These are phyloP conservation scores for Lasioglossum morio DNA, from an alignment of 2,888 invertebrate species.

Conservation along the genomic window DNA sequence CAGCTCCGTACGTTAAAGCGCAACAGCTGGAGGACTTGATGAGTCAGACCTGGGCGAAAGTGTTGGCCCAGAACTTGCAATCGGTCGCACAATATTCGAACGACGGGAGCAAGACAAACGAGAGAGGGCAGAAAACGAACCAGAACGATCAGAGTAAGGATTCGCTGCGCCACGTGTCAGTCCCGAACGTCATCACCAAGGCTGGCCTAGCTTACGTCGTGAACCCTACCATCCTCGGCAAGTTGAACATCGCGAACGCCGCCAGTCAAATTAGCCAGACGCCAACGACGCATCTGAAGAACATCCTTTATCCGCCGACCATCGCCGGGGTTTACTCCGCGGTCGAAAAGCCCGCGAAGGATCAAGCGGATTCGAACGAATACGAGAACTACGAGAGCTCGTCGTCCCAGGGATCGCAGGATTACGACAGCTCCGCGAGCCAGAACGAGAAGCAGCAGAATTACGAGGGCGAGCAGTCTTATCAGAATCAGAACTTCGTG, in stretches of 20 bases:
- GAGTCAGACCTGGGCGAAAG: conserved; percentile 76
- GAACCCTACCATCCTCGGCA: conserved; percentile 68
- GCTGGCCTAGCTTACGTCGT: conserved; percentile 77
- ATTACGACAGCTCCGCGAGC: conserved; percentile 54
- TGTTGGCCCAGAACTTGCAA: conserved; percentile 74
- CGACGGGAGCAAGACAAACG: conserved; percentile 49
- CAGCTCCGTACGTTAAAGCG: conserved; percentile 72
- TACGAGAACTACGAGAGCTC: conserved; percentile 75
- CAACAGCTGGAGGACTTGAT: conserved; percentile 80
- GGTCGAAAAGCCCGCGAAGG: conserved; percentile 65
- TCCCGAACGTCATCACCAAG: conserved; percentile 72
- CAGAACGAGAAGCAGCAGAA: conserved; percentile 63
- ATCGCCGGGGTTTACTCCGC: conserved; percentile 73
- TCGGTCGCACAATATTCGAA: conserved; percentile 57
- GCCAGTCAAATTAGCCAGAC: conserved; percentile 46
- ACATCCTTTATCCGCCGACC: conserved; percentile 63
- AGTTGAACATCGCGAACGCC: conserved; percentile 62
- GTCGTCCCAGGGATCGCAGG: conserved; percentile 50
- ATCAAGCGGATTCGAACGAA: conserved; percentile 65
- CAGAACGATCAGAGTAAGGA: conserved; percentile 61
- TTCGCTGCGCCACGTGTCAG: conserved; percentile 44
- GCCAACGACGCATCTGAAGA: conserved; percentile 60
- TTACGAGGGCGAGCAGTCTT: conserved; percentile 67
- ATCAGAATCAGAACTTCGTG: conserved; percentile 71
- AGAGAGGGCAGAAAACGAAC: conserved; percentile 17